Base-by-base conservation (phyloP, 1,140 invertebrate genomes). In the Epicauta chinensis region DNA sequence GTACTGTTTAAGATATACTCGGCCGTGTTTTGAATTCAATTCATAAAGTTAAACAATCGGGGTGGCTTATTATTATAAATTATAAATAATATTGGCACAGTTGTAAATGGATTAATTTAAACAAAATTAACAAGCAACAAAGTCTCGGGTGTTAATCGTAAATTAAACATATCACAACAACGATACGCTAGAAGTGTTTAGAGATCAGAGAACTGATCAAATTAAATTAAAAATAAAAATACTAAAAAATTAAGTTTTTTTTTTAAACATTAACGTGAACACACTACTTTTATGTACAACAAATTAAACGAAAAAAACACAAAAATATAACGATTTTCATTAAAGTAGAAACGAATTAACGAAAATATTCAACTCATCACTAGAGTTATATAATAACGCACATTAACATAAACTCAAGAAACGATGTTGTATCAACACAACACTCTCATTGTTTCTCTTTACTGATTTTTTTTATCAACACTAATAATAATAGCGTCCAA, bases 111-210 rank as follows among this genome's bases (percentile, higher is more conserved):
- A 16, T 23, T 9, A 43, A 43, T 5, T 30, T 17, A 37, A 53
- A 46, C 39, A 49, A 40, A 53, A 53, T 29, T 23, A 23, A 39
- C 16, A 41, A 48, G 37, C 50, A 51, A 51, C 15, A 59, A 39
- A 51, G 37, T 45, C 14, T 36, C 39, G 32, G 56, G 51, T 59
- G 54, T 58, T 56, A 60, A 61, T 54, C 54, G n/a, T n/a, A n/a
- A 55, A 55, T 55, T 49, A 61, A 67, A 64, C 62, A 67, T 62
- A 67, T 66, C 64, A 67, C 65, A 67, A 67, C 65, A 67, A 61
- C 54, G 41, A 54, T 64, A 66, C 56, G 58, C 56, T n/a, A n/a
- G 65, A 57, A 63, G 50, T 60, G 54, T 59, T 61, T 61, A 46
- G 54, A 64, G 54, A 64, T 59, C 61, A 62, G 57, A 50, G 41